phyloP scores from a whole-genome alignment of 2,113 vertebrate species.

The Mesitornis unicolor region DNA sequence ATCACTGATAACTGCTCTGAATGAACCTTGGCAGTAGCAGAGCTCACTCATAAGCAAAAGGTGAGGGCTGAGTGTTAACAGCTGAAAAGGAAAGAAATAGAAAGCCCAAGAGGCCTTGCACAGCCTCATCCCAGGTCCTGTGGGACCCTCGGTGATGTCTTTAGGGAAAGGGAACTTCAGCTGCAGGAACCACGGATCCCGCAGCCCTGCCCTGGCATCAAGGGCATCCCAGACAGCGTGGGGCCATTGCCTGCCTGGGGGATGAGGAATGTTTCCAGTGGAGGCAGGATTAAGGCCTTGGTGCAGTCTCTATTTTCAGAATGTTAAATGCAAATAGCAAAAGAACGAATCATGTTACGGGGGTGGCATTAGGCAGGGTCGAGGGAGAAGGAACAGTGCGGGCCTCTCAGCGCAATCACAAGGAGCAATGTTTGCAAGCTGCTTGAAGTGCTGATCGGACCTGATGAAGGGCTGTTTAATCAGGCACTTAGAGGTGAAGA shows the following conservation, averaged over 20 bases:
- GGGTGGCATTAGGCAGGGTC: not conserved
- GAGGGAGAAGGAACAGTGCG: not conserved
- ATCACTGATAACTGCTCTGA: too few relatives aligned
- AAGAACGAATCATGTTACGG: conserved; percentile 10
- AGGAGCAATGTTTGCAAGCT: not conserved
- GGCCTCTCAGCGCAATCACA: not conserved
- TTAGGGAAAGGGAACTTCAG: not conserved
- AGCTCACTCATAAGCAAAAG: not conserved
- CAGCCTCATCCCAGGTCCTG: not conserved
- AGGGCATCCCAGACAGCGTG: not conserved
- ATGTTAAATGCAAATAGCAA: not conserved
- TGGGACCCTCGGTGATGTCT: not conserved
- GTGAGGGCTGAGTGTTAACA: not conserved
- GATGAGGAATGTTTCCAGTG: conserved; percentile 29
- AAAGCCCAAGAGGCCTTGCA: not conserved
- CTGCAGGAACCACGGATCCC: not conserved
- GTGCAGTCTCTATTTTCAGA: conserved; percentile 44
- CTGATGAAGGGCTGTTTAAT: not conserved
- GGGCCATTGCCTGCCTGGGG: not conserved
- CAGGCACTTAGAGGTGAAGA: not conserved
- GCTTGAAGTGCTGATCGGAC: not conserved
- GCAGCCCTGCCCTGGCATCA: not conserved
- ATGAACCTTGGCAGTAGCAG: not conserved
- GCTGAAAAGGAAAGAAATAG: not conserved
- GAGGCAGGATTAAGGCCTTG: conserved; percentile 14